Base-by-base conservation (phyloP, 2,888 invertebrate species). In the Heliconius cydno region DNA sequence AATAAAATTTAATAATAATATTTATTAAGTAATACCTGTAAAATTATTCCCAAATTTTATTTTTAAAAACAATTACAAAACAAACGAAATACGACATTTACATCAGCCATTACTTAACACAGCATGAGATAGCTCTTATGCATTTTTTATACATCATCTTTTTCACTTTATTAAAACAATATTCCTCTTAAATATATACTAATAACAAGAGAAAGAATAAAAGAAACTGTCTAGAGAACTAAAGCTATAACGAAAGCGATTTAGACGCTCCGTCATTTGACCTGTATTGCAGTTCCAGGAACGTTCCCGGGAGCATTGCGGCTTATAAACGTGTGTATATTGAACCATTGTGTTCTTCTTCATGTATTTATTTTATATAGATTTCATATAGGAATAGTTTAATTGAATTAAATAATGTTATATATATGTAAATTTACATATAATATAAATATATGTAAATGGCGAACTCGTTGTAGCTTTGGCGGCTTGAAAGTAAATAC, bases 291-390 rank as follows among this genome's bases (percentile, higher is more conserved):
- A 73, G 66, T 79, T 77, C 77, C 28, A 77, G 46, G 66, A 78
- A 74, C 65, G 65, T 77, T 81, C 79, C 79, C 79, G 22, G 66
- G 81, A 81, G 79, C 30, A 75, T 68, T 70, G 63, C 41, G 68
- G 74, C 63, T 75, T 75, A 75, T 60, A 75, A 70, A 75, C 60
- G 63, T 67, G 34, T 57, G 60, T 38, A 65, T 65, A 65, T 73
- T 60, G 57, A 22, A 74, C 67, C 63, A 60, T 74, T 74, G n/a
- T 38, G 25, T n/a, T 73, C 1, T 41, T 41, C 41, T 41, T 19
- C 34, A 78, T 74, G 68, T 63, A 74, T 78, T 78, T 68, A 60
- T 74, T 74, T 74, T 19, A n/a, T 74, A 67, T 28, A 57, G 52
- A 22, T 10, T 12, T 41, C 41, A 25, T 25, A 12, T 41, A 41